Conservation (phyloP, 2,797 vertebrate species). For the Epinephelus coioides region DNA sequence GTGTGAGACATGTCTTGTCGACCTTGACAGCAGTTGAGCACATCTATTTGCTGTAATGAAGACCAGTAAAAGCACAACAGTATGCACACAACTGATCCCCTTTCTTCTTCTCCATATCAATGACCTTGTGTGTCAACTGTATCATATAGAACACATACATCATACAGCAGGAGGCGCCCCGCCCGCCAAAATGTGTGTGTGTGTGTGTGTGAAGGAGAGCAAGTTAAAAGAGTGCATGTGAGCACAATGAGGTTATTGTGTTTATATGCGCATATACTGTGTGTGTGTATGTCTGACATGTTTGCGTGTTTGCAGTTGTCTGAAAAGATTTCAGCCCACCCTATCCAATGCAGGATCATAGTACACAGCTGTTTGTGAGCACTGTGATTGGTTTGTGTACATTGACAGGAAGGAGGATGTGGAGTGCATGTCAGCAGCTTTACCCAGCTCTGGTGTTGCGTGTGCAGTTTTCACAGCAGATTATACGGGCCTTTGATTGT, state of each 20-base stretch:
- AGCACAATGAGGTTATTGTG: neutral
- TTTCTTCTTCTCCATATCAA: slow-evolving; percentile 45
- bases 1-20: neutral
- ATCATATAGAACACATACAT: slow-evolving; percentile 58
- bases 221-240: slow-evolving; percentile 19
- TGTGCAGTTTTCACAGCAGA: slow-evolving; percentile 51
- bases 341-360: slow-evolving; percentile 16
- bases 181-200: slow-evolving; percentile 35
- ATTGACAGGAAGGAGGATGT: slow-evolving; percentile 24
- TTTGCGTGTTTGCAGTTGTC: slow-evolving; percentile 18
- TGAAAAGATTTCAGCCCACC: neutral
- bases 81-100: slow-evolving; percentile 26
- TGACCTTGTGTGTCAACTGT: slow-evolving; percentile 64
- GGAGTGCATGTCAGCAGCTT: slow-evolving; percentile 47
- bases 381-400: slow-evolving; percentile 41
- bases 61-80: slow-evolving; percentile 20
- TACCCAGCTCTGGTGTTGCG: slow-evolving; percentile 23
- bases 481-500: slow-evolving; percentile 26
- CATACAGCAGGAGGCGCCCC: slow-evolving; percentile 35
- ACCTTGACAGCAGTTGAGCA: slow-evolving; percentile 9
- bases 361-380: slow-evolving; percentile 47
- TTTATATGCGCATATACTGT: neutral
- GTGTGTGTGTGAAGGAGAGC: slow-evolving; percentile 12
- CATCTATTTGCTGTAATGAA: slow-evolving; percentile 15
- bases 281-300: slow-evolving; percentile 7